Base-by-base conservation (phyloP, 2,113 vertebrate genomes). In the Eira barbara region DNA sequence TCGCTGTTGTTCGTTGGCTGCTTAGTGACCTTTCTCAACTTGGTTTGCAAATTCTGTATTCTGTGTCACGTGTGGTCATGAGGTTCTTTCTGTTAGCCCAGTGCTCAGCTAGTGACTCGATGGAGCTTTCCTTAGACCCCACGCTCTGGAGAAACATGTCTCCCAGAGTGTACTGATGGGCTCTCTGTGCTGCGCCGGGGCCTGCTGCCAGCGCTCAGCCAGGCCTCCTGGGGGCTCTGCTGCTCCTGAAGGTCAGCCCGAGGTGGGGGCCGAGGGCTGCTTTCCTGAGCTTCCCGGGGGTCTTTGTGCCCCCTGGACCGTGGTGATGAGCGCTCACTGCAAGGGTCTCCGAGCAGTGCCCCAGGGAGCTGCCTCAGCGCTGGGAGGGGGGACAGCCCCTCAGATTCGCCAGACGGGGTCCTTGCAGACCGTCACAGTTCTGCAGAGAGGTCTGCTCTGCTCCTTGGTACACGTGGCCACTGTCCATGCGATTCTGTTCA, bases 361-460 rank as follows among this genome's bases (percentile, higher is more conserved):
- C 78, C 78, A 23, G 78, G 18, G 45, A 29, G 49, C 47, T 7
- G 18, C 20, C 8, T 80, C 31, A 1, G 78, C 31, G 10, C 29
- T 4, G 20, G 78, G 78, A 55, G 78, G 10, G 29, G 31, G 29
- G 52, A 6, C 71, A 47, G 74, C 74, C 27, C 27, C 27, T 4
- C 14, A 17, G 27, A 47, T 31, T 7, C 52, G 2, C 27, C 0
- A 18, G 52, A 4, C 11, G 69, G 69, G 69, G 69, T 7, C 47
- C 31, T 0, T 0, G 21, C 3, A 3, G 0, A 52, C 6, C 0
- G 5, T 27, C 49, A n/a, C 14, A 8, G 5, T 31, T 31, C 2
- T 13, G 47, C 31, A 20, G 14, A 31, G 63, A n/a, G 36, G 8
- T 45, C 78, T 27, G 39, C 36, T 81, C 21, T 55, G 74, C 31